A percentile compares a stretch with the other conserved stretches of the same genome.
Evolutionary conservation across 2,113 vertebrate genomes (phyloP).

Genomic region (Bos indicus): DNA sequence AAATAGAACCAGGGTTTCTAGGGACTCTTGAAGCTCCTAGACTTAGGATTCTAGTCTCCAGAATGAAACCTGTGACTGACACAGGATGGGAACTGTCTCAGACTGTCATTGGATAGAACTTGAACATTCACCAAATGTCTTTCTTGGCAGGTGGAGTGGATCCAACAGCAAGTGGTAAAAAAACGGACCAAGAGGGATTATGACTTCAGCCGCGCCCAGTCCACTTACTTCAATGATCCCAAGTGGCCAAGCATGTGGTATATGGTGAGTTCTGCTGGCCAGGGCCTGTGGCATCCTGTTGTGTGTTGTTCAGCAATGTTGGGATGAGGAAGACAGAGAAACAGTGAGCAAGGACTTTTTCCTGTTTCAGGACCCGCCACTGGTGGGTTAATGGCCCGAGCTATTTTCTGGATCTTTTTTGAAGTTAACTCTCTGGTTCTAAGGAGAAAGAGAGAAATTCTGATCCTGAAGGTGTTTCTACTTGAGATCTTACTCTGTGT

Average conservation of each 20-base stretch:
- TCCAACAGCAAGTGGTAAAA: conserved; percentile 97
- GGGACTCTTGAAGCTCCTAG: not conserved
- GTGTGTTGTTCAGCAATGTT: not conserved
- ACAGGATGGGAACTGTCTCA: conserved; percentile 16
- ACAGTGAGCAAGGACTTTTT: not conserved
- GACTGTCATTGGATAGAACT: conserved; percentile 1
- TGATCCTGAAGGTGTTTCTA: not conserved
- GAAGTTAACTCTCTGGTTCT: not conserved
- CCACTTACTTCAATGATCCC: conserved; percentile 96
- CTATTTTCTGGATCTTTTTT: not conserved
- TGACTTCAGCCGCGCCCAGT: conserved; percentile 86
- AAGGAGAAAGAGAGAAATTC: not conserved
- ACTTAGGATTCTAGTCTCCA: not conserved
- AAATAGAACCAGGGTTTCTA: not conserved
- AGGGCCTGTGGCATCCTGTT: accelerated
- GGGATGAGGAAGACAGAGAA: not conserved
- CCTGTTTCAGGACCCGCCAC: not conserved
- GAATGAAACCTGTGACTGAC: conserved; percentile 30
- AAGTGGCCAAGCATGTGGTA: conserved; percentile 99
- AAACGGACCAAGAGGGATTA: conserved; percentile 97
- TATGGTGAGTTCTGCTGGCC: conserved; percentile 88
- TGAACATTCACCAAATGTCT: conserved; percentile 66
- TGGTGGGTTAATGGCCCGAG: not conserved
- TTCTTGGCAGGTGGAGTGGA: conserved; percentile 95
- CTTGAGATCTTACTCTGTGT: not conserved